Base-by-base conservation (phyloP, 1,140 invertebrate genomes). In the Bombus superbus region DNA sequence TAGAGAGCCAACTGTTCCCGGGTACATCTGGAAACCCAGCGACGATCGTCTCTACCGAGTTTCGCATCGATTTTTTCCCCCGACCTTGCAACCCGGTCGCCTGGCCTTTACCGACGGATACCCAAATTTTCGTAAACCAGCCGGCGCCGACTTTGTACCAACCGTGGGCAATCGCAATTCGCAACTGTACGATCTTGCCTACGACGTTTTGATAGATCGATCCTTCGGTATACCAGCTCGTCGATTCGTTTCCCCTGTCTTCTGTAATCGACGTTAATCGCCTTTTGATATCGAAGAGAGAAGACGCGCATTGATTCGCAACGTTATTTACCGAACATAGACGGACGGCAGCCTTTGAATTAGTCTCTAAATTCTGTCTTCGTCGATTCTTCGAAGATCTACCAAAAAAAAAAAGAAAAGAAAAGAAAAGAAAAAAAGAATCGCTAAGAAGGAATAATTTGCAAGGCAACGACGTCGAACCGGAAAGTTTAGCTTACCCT, bases 81-180 rank as follows among this genome's bases (percentile, higher is more conserved):
- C 69, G 35, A 75, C 69, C 69, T 66, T n/a, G 59, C 32, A 18
- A 4, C 62, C 83, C 22, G 64, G 66, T 69, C 9, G 53, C 69
- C 32, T 72, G 53, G n/a, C 38, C 22, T 75, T 89, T 89, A 89
- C 88, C 88, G 88, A 89, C 88, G 10, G 88, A 32, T 74, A 66
- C 47, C 11, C 42, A 25, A 59, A 73, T 75, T 84, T 15, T 64
- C 77, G n/a, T 64, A 73, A 42, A n/a, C 9, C n/a, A 53, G 42
- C 40, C 76, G 64, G 2, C 5, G 10, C 38, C 44, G 47, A n/a
- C 42, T 64, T 22, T 44, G 18, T 89, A 89, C 81, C 88, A 81
- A 38, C 80, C 18, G 83, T n/a, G 18, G 81, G 77, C 71, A 89
- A 86, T 64, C 25, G 9, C 35, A 25, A 10, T 69, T 69, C 22